phyloP scores from a whole-genome alignment of 2,888 invertebrate species.

The Eudasyphora cyanicolor region DNA sequence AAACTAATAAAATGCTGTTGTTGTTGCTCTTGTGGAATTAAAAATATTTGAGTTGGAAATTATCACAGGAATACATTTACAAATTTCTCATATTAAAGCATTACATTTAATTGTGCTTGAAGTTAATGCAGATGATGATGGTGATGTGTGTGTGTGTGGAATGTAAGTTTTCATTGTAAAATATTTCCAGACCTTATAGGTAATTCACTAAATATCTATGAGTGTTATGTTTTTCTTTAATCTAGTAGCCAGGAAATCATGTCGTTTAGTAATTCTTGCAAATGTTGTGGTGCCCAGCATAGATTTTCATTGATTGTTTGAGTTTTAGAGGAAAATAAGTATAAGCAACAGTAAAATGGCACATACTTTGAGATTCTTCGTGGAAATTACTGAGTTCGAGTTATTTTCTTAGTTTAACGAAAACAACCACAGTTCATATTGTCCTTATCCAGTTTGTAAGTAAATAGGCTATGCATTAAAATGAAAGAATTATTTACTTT shows the following conservation, averaged over 20 bases:
- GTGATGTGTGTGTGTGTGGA: not conserved
- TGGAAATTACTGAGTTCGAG: no score
- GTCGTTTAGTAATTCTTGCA: not conserved
- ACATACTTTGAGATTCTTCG: no score
- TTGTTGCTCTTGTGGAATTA: not conserved
- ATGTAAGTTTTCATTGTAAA: not conserved
- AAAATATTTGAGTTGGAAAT: slow-evolving; percentile 3
- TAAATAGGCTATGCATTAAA: no score
- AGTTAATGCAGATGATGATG: not conserved
- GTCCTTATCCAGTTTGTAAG: no score
- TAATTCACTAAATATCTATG: not conserved
- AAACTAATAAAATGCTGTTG: slow-evolving; percentile 9
- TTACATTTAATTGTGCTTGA: not conserved
- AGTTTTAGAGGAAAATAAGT: not conserved
- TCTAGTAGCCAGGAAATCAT: slow-evolving; percentile 23
- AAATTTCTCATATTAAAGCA: not conserved
- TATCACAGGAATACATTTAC: not conserved
- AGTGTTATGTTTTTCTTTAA: slow-evolving; percentile 19
- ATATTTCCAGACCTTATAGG: not conserved
- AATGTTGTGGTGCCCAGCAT: not conserved
- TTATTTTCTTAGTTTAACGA: no score
- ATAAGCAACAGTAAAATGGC: not conserved
- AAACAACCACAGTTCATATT: no score
- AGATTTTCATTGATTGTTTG: not conserved
- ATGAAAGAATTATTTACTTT: no score